Evolutionary conservation across 2,797 vertebrate species (phyloP), one percentile per base, ranked within the genome.

Genomic region (Alca torda): DNA sequence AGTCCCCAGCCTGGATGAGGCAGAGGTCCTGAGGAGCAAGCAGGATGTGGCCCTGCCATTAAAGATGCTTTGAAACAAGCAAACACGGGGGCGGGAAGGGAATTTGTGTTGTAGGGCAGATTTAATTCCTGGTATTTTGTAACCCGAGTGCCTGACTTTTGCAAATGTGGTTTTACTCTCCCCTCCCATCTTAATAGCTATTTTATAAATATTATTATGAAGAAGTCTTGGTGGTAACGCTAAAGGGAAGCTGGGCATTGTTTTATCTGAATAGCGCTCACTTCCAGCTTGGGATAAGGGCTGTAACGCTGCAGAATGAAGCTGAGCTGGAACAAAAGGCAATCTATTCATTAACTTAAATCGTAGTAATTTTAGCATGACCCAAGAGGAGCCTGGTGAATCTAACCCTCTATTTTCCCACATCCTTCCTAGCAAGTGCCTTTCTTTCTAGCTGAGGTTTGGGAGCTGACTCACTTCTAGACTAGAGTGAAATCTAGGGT

Each of bases 131-230:
- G 35, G 20, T 87, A 20, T 94, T 95, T 95, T 95, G 59, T 90
- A 94, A 79, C 73, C 67, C 0, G 4, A 75, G 87, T 81, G 84
- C 86, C 61, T 91, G 90, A 86, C 84, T 97, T 85, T 85, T 91
- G 79, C 91, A 13, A 33, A 87, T 59, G 81, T 4, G 54, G 43
- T 96, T 95, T 94, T 94, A 81, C 82, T 87, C 28, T 93, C 72
- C 69, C 82, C 94, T 96, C 93, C 93, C 84, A 87, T 89, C 83
- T 59, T 96, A 96, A 96, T 89, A 92, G 73, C 78, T 97, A 65
- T 96, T 97, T 97, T 96, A 95, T 96, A 96, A 97, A 96, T 95
- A 96, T 94, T 96, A 93, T 93, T 95, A 92, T 69, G 94, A 92
- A 87, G 84, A 75, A 91, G 63, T 86, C 95, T 92, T 94, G 89